Evolutionary conservation across 2,797 vertebrate genomes (phyloP).

Genomic region (Lindbergichthys nudifrons): DNA sequence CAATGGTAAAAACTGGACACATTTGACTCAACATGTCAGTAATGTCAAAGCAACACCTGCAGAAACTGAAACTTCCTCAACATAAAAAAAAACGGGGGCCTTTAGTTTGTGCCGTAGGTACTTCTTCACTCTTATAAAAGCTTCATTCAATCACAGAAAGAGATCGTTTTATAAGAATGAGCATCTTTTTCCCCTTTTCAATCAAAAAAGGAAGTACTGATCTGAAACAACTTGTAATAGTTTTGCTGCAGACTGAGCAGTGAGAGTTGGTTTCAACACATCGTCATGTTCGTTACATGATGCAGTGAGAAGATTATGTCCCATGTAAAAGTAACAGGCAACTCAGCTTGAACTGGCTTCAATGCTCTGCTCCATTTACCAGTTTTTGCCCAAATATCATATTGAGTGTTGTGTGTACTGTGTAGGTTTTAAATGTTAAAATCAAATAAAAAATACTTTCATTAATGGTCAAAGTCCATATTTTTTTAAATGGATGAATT

Average conservation of each 20-base stretch:
- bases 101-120: constrained; percentile 8
- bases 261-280: neutral
- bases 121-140: constrained; percentile 21
- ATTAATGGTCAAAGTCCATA: no score
- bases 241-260: neutral
- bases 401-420: no score
- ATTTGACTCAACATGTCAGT: neutral
- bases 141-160: constrained; percentile 29
- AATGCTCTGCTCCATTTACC: neutral
- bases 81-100: constrained; percentile 23
- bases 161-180: neutral
- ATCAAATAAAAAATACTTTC: no score
- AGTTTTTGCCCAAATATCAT: no score
- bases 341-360: neutral
- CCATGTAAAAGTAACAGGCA: neutral
- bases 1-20: no score
- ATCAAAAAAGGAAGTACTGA: neutral
- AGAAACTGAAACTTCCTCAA: constrained; percentile 30
- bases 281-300: neutral
- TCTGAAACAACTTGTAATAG: no score
- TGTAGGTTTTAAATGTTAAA: no score
- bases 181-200: constrained; percentile 1
- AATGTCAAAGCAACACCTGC: constrained; percentile 9
- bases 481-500: no score
- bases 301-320: neutral